Conservation (phyloP, 2,113 vertebrate genomes). For the Nothoprocta pentlandii region DNA sequence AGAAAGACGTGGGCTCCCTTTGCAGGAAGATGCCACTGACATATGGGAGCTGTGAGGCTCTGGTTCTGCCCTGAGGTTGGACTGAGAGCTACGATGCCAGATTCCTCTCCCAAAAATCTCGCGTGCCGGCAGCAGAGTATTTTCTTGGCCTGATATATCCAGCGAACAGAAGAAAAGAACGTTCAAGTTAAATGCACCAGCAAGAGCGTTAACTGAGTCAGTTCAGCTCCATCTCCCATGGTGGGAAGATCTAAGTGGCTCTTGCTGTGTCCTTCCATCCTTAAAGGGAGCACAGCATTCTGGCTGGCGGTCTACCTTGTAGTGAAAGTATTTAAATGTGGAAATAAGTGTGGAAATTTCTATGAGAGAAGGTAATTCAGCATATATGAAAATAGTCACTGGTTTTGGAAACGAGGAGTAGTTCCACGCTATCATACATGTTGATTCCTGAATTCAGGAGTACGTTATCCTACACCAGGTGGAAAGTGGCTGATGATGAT, state of each 20-base stretch:
- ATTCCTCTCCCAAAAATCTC: background rate
- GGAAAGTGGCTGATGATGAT: background rate
- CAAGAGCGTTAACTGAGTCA: background rate
- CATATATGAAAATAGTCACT: background rate
- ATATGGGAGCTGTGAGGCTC: background rate
- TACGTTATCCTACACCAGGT: background rate
- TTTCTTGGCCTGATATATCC: background rate
- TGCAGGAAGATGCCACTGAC: rapidly evolving
- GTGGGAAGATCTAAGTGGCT: background rate
- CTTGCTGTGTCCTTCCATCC: background rate
- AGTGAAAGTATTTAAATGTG: rapidly evolving
- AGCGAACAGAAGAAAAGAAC: background rate
- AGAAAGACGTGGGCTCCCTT: background rate
- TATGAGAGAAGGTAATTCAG: background rate
- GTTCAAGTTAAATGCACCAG: background rate
- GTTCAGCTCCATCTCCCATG: background rate
- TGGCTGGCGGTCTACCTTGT: rapidly evolving
- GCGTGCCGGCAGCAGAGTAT: background rate
- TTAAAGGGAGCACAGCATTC: background rate
- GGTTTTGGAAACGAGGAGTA: background rate
- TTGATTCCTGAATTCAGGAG: background rate
- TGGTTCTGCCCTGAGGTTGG: rapidly evolving
- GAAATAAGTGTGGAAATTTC: background rate
- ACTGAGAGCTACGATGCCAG: rapidly evolving
- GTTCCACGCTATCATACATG: rapidly evolving